Evolutionary conservation across 2,888 invertebrate genomes (phyloP), one percentile per base, ranked within the genome.

Genomic region (Pinctada fucata): DNA sequence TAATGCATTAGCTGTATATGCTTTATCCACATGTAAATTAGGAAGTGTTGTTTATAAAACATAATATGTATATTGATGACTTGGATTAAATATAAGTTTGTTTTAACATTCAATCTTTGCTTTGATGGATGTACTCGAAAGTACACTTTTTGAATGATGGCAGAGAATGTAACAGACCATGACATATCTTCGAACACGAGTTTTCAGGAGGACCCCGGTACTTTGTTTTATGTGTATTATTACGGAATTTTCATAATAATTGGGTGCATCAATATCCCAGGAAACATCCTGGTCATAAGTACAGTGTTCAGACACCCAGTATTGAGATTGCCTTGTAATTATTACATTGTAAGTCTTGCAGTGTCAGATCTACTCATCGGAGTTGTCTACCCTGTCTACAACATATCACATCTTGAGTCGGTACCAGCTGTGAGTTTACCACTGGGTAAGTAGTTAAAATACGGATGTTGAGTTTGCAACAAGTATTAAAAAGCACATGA

Each of bases 301-400:
- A 83, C 84, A 2, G 73, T 84, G 6, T 51, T 78, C n/a, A 79
- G 78, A 45, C 79, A 83, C 48, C 58, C 70, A 4, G 50, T 51
- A 0, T 76, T 84, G 6, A 69, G 80, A 10, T 78, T 78, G 68
- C 83, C 84, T 13, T 79, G 82, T 79, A 84, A 84, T 72, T 79
- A 78, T 68, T 79, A 76, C 73, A 79, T 84, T 50, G 76, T 78
- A 8, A 85, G 86, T 64, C 77, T 85, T 6, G 87, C 85, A 4
- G 77, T 82, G 10, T 84, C 87, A 0, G 87, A 87, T 63, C 71
- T 87, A 48, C 63, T 83, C 3, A 80, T 84, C 10, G 85, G 84
- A 4, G 31, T 86, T 4, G 78, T 84, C 2, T 86, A 85, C 65
- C 84, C 86, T 6, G 31, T 86, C 10, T 86, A 86, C 75, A 85